A percentile compares a stretch with the other conserved stretches of the same genome.
Conservation (phyloP, 2,797 vertebrate genomes). For the Urocyon cinereoargenteus region DNA sequence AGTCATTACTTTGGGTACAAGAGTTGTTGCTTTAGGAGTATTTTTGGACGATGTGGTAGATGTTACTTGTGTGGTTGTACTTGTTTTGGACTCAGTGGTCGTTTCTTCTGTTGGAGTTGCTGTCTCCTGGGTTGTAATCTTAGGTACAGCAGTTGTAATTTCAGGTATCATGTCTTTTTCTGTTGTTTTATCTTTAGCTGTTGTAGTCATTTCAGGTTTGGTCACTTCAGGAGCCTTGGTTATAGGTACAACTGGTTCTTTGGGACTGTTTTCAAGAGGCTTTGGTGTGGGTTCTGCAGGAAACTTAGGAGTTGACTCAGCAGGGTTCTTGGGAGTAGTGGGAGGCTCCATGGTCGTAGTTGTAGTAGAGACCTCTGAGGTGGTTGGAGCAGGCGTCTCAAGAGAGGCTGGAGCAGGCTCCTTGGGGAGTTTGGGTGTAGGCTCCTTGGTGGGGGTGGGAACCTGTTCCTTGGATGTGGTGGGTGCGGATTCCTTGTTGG, state of each 20-base stretch:
- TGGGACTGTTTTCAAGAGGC: conserved; percentile 19
- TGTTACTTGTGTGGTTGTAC: conserved; percentile 1
- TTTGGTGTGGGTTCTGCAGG: conserved; percentile 35
- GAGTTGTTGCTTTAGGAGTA: conserved; percentile 75
- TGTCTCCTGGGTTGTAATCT: conserved; percentile 23
- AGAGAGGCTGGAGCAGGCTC: not conserved
- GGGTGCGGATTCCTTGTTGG: rapidly evolving
- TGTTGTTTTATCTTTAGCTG: conserved; percentile 50
- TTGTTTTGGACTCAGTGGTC: conserved; percentile 60
- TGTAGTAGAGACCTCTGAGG: not conserved
- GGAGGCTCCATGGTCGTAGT: not conserved
- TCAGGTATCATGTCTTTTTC: conserved; percentile 53
- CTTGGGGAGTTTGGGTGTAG: not conserved
- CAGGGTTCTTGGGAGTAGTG: not conserved
- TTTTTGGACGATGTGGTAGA: conserved; percentile 49
- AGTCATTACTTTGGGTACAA: conserved; percentile 69
- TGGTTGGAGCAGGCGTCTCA: not conserved
- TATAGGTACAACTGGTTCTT: conserved; percentile 9
- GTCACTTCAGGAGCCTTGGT: conserved; percentile 27
- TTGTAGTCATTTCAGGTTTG: conserved; percentile 52
- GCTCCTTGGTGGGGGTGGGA: not conserved
- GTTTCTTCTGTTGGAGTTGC: conserved; percentile 42
- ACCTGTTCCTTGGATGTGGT: not conserved
- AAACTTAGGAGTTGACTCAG: conserved; percentile 30
- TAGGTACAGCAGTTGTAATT: conserved; percentile 47